phyloP scores from a whole-genome alignment of 2,797 vertebrate genomes.

The Coracias cyanogaster region DNA sequence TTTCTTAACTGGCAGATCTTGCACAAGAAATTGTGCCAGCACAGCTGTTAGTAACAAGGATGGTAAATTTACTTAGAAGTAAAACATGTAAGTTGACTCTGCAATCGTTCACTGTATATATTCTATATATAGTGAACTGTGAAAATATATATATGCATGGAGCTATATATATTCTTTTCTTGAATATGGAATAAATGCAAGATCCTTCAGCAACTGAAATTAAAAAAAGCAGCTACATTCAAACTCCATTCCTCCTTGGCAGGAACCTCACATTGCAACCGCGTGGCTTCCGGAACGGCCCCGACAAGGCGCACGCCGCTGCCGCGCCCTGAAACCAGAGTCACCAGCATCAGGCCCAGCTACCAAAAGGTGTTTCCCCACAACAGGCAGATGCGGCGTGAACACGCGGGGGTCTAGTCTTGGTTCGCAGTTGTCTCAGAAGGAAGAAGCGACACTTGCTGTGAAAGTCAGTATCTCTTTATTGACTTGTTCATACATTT shows the following conservation, averaged over 20 bases:
- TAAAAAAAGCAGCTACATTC: neutral
- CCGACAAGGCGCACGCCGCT: neutral
- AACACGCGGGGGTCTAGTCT: accelerated
- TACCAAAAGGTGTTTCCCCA: neutral
- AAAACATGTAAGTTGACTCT: accelerated
- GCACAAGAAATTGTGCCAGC: accelerated
- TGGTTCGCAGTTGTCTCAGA: neutral
- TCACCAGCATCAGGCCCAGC: neutral
- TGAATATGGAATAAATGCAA: neutral
- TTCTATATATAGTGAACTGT: too few relatives aligned
- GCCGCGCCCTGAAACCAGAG: neutral
- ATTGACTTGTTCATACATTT: constrained; percentile 9
- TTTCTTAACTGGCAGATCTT: neutral
- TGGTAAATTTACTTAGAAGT: accelerated
- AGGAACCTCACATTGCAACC: neutral
- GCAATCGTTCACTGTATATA: neutral
- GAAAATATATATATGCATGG: too few relatives aligned
- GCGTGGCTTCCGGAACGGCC: accelerated
- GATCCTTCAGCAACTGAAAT: neutral
- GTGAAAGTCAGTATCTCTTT: neutral
- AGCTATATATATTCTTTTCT: accelerated
- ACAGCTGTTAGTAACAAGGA: accelerated
- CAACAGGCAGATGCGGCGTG: accelerated
- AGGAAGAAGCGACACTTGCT: neutral
- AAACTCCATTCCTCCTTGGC: neutral